phyloP scores from a whole-genome alignment of 23 tunicate genomes.

The Oikopleura vanhoeffeni region DNA sequence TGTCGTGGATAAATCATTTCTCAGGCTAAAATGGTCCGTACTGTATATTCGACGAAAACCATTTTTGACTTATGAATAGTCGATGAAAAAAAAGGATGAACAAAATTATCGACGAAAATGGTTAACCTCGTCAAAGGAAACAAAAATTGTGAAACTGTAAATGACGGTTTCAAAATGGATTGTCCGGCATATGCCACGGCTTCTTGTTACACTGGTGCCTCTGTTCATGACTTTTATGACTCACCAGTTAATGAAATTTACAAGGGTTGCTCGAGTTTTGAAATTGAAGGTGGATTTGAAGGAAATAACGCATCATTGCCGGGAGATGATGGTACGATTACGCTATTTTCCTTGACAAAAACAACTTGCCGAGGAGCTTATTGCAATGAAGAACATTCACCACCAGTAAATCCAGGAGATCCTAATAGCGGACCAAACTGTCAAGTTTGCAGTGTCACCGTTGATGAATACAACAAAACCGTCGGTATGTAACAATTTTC shows the following conservation, averaged over 20 bases:
- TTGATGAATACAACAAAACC: not conserved
- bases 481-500: not conserved
- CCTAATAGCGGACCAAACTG: not conserved
- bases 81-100: too few species aligned
- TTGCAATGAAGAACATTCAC: not conserved
- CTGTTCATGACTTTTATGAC: not conserved
- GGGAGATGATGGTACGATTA: not conserved
- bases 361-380: constrained; percentile 6
- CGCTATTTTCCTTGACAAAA: not conserved
- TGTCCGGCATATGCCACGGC: not conserved
- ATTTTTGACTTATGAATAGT: too few species aligned
- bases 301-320: not conserved
- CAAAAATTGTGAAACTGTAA: not conserved
- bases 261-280: constrained; percentile 10
- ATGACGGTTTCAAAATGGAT: not conserved
- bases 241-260: not conserved
- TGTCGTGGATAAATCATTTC: too few species aligned
- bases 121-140: too few species aligned
- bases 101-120: too few species aligned
- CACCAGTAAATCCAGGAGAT: not conserved
- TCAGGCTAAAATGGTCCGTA: too few species aligned
- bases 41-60: too few species aligned
- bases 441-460: not conserved
- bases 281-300: not conserved
- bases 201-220: not conserved